A percentile compares a stretch with the other conserved stretches of the same genome.
phyloP scores from a whole-genome alignment of 2,113 vertebrate species.

The Hiodon alosoides region DNA sequence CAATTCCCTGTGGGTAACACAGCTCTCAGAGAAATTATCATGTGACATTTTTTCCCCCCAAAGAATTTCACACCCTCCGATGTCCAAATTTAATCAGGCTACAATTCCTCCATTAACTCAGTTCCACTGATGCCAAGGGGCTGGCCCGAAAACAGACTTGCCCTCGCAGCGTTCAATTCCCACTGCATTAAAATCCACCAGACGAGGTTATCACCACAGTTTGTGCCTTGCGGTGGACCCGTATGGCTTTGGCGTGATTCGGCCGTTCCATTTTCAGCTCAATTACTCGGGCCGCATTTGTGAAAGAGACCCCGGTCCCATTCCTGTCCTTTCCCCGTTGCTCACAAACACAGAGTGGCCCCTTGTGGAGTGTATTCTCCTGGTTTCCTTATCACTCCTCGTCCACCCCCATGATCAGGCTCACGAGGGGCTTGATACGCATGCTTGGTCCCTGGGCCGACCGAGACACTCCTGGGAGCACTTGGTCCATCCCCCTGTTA shows the following conservation, averaged over 20 bases:
- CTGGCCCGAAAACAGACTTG: constrained; percentile 37
- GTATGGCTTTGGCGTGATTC: constrained; percentile 50
- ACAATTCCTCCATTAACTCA: background rate
- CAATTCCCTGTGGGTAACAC: background rate
- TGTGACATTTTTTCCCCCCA: background rate
- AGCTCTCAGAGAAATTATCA: background rate
- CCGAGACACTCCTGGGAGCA: too few species aligned
- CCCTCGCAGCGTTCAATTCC: constrained; percentile 50
- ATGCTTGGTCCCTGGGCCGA: too few species aligned
- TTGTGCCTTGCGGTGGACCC: constrained; percentile 36
- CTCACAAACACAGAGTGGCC: background rate
- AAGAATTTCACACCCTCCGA: background rate
- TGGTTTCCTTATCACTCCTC: background rate
- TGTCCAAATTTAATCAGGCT: background rate
- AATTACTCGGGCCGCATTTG: constrained; percentile 57
- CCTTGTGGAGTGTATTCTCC: background rate
- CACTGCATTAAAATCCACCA: constrained; percentile 49
- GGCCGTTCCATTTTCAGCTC: constrained; percentile 68
- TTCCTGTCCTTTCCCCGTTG: background rate
- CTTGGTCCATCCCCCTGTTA: too few species aligned
- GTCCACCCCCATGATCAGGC: background rate
- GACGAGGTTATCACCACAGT: constrained; percentile 57
- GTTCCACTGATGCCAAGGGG: background rate
- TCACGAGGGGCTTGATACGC: too few species aligned
- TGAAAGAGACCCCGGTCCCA: background rate